These are phyloP conservation scores for Chauna torquata DNA, from an alignment of 2,113 vertebrate genomes.

Conservation along the genomic window DNA sequence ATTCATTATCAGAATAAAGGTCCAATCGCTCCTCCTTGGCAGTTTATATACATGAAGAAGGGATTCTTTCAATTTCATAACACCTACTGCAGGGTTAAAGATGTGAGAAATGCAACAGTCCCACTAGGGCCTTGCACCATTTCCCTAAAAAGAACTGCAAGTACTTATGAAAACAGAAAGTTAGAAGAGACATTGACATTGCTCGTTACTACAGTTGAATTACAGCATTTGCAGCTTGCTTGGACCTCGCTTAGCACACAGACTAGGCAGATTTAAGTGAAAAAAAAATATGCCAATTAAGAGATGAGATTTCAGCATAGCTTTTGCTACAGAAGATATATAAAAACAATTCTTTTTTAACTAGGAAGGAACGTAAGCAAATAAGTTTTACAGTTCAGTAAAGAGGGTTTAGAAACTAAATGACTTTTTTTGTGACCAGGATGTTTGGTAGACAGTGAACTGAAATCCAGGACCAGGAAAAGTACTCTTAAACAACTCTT, in stretches of 20 bases:
- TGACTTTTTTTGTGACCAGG: constrained; percentile 74
- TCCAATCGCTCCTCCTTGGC: constrained; percentile 17
- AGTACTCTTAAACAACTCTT: constrained; percentile 89
- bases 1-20: neutral
- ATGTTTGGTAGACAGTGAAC: constrained; percentile 81
- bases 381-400: constrained; percentile 72
- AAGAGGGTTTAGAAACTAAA: constrained; percentile 74
- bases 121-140: constrained; percentile 30
- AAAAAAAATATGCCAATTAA: constrained; percentile 58
- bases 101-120: neutral
- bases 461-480: constrained; percentile 62
- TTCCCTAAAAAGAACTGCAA: constrained; percentile 34
- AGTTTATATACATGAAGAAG: neutral
- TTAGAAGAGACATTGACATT: neutral
- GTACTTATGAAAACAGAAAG: neutral
- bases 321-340: constrained; percentile 65
- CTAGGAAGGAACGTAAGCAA: constrained; percentile 73
- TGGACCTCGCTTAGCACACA: constrained; percentile 41
- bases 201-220: constrained; percentile 34
- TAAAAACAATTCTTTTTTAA: constrained; percentile 54
- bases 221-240: constrained; percentile 51
- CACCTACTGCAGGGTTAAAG: neutral
- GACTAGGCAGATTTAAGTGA: constrained; percentile 57
- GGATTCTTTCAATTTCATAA: neutral
- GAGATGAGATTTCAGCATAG: constrained; percentile 65